Conservation (phyloP, 2,113 vertebrate species). For the Galemys pyrenaicus region DNA sequence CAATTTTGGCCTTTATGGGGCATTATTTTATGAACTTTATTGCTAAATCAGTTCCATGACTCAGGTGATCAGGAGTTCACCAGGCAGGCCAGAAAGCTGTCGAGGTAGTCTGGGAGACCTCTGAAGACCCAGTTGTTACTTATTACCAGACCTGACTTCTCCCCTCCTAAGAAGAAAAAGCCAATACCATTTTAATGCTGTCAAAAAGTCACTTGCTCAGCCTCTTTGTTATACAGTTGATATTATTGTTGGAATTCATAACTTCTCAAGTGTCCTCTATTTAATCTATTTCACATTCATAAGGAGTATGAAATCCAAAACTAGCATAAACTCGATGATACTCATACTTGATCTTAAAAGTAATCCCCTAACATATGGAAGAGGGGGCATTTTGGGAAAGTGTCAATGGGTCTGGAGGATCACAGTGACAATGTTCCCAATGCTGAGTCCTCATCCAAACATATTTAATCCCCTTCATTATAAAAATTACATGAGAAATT, state of each 20-base stretch:
- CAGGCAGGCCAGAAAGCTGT: neutral
- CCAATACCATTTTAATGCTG: conserved; percentile 22
- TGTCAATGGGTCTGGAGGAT: conserved; percentile 19
- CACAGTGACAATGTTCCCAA: conserved; percentile 56
- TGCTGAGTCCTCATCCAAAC: conserved; percentile 23
- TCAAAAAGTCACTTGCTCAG: conserved; percentile 61
- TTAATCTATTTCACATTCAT: conserved; percentile 81
- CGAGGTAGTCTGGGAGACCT: neutral
- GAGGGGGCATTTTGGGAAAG: conserved; percentile 43
- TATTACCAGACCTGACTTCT: neutral
- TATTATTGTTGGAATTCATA: conserved; percentile 77
- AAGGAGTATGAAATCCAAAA: conserved; percentile 68
- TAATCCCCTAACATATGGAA: conserved; percentile 55
- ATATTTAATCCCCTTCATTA: conserved; percentile 73
- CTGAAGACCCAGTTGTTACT: neutral
- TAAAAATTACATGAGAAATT: conserved; percentile 77
- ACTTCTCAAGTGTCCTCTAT: conserved; percentile 75
- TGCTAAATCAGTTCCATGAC: conserved; percentile 29
- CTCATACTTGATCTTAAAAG: conserved; percentile 65
- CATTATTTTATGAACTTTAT: conserved; percentile 10
- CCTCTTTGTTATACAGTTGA: conserved; percentile 60
- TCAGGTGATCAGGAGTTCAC: neutral
- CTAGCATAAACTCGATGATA: conserved; percentile 64
- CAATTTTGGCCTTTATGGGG: neutral
- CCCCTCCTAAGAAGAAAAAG: conserved; percentile 4